Evolutionary conservation across 2,113 vertebrate species (phyloP).

Genomic region (Ceyx cyanopectus): DNA sequence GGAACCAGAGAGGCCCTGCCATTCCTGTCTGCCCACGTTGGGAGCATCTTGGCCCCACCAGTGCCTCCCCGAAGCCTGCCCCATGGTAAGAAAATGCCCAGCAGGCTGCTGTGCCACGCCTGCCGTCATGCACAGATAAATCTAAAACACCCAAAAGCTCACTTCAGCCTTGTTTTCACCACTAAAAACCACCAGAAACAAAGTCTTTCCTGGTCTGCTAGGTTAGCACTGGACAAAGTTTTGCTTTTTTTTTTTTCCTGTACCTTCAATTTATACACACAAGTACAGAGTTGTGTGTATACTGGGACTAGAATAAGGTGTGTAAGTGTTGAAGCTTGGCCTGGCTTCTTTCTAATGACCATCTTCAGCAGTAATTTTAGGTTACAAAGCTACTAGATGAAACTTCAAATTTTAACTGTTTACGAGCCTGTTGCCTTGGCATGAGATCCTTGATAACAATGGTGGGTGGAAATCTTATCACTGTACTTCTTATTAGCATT

Average conservation of each 20-base stretch:
- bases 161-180: not conserved
- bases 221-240: not conserved
- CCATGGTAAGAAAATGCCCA: conserved; percentile 83
- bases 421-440: conserved; percentile 54
- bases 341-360: not conserved
- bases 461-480: not conserved
- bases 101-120: conserved; percentile 38
- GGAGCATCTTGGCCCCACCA: conserved; percentile 85
- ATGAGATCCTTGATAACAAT: conserved; percentile 8
- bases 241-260: not conserved
- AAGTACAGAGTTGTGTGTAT: not conserved
- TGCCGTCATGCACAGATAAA: not conserved
- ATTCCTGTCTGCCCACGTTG: conserved; percentile 87
- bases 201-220: conserved; percentile 31
- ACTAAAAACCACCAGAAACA: not conserved
- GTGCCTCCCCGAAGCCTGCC: conserved; percentile 89
- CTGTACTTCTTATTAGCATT: not conserved
- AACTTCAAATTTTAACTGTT: not conserved
- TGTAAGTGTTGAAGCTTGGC: not conserved
- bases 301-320: not conserved
- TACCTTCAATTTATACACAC: not conserved
- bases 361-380: conserved; percentile 6
- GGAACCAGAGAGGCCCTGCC: conserved; percentile 89
- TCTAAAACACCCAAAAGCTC: not conserved
- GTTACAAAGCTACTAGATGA: not conserved